A percentile compares a stretch with the other conserved stretches of the same genome.
These are phyloP conservation scores for Azemiops feae DNA, from an alignment of 2,113 vertebrate species.

Conservation along the genomic window DNA sequence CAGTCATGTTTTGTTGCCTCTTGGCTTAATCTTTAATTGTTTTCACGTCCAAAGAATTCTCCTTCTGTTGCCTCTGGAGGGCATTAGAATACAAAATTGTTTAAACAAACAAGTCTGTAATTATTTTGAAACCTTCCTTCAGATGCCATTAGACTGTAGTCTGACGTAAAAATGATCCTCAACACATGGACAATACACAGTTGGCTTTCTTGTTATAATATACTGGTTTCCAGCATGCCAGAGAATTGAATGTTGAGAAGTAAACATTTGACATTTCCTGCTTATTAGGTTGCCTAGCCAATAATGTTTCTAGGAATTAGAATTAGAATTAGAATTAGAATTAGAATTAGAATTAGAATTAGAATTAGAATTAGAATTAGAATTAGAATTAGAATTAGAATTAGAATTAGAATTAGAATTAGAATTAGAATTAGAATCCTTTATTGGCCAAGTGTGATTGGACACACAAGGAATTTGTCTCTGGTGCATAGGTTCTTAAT, in stretches of 20 bases:
- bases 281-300: not conserved
- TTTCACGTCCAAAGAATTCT: conserved; percentile 34
- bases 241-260: not conserved
- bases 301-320: not conserved
- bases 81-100: not conserved
- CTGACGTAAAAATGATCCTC: not conserved
- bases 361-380: no score
- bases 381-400: not conserved
- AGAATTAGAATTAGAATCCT: not conserved
- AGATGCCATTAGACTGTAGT: not conserved
- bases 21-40: conserved; percentile 24
- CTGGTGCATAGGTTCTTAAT: not conserved
- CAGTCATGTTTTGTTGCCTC: conserved; percentile 1
- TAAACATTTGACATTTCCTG: not conserved
- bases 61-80: conserved; percentile 24
- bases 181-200: not conserved
- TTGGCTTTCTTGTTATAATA: not conserved
- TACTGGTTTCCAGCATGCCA: not conserved
- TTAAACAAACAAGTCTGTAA: not conserved
- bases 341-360: not conserved
- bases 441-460: not conserved
- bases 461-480: not conserved
- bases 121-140: not conserved
- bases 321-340: not conserved
- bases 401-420: not conserved